These are phyloP conservation scores for Sciurus vulgaris DNA, from an alignment of 2,797 vertebrate species.

Conservation along the genomic window DNA sequence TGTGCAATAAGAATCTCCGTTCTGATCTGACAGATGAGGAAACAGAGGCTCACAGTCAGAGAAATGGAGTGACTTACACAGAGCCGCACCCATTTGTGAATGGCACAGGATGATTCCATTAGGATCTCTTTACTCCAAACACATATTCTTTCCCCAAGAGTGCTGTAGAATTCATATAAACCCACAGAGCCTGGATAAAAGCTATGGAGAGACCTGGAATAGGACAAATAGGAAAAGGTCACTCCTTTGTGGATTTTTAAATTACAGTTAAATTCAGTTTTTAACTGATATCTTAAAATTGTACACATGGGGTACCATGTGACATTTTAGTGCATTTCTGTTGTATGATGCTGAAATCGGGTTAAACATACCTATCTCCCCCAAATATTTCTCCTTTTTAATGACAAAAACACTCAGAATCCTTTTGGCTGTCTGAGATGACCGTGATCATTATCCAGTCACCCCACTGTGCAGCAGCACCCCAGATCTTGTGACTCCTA, in stretches of 20 bases:
- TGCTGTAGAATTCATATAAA: not conserved
- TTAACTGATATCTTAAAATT: not conserved
- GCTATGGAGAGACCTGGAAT: not conserved
- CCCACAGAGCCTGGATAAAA: not conserved
- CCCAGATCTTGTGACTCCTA: too few relatives aligned
- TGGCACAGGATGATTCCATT: not conserved
- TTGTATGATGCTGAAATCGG: not conserved
- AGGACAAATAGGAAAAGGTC: not conserved
- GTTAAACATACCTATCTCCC: not conserved
- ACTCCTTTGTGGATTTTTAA: not conserved
- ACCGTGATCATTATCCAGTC: not conserved
- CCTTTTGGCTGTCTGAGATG: not conserved
- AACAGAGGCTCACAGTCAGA: constrained; percentile 27
- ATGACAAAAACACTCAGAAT: not conserved
- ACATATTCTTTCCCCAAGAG: not conserved
- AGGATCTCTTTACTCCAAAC: not conserved
- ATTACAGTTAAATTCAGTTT: not conserved
- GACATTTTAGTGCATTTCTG: not conserved
- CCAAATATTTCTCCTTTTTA: not conserved
- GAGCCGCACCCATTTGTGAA: not conserved
- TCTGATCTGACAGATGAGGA: not conserved
- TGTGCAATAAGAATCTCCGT: not conserved
- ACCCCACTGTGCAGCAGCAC: not conserved
- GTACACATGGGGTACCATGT: not conserved
- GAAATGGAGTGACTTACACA: not conserved